Evolutionary conservation across 2,888 invertebrate species (phyloP).

Genomic region (Entomobrya multifasciata): DNA sequence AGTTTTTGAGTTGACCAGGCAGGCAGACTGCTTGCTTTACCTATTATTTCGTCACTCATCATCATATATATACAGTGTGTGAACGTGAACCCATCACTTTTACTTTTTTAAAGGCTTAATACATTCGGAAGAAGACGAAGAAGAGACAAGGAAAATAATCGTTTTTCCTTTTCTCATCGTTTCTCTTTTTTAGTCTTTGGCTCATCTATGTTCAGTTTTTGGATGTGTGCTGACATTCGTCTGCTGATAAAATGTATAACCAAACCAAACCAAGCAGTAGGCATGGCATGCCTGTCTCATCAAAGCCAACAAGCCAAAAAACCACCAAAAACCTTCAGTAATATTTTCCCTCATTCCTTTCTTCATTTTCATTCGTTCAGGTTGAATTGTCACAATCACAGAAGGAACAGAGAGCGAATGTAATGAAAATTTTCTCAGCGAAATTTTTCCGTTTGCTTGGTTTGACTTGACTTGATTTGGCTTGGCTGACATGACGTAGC

Average conservation of each 20-base stretch:
- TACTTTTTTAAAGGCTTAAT: too few species aligned
- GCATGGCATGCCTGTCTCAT: not conserved
- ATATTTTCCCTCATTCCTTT: not conserved
- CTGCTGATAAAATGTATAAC: conserved; percentile 8
- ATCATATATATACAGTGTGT: too few species aligned
- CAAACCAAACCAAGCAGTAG: not conserved
- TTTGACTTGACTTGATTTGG: too few species aligned
- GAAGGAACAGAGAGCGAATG: too few species aligned
- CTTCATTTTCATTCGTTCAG: not conserved
- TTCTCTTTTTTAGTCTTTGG: conserved; percentile 1
- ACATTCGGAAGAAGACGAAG: too few species aligned
- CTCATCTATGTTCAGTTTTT: too few species aligned
- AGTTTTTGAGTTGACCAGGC: conserved; percentile 26
- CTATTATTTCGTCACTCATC: conserved; percentile 32
- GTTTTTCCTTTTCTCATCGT: conserved; percentile 19
- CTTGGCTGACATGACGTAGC: too few species aligned
- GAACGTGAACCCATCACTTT: too few species aligned
- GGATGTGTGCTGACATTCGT: conserved; percentile 48
- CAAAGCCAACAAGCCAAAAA: not conserved
- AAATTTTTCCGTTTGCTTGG: not conserved
- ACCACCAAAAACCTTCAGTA: not conserved
- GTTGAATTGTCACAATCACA: conserved; percentile 48
- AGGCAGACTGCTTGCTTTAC: too few species aligned
- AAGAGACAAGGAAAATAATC: conserved; percentile 32
- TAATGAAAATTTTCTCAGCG: conserved; percentile 16